Percentiles rank a stretch among this genome's conserved stretches.
phyloP scores from a whole-genome alignment of 2,113 vertebrate species.

The Cromileptes altivelis region DNA sequence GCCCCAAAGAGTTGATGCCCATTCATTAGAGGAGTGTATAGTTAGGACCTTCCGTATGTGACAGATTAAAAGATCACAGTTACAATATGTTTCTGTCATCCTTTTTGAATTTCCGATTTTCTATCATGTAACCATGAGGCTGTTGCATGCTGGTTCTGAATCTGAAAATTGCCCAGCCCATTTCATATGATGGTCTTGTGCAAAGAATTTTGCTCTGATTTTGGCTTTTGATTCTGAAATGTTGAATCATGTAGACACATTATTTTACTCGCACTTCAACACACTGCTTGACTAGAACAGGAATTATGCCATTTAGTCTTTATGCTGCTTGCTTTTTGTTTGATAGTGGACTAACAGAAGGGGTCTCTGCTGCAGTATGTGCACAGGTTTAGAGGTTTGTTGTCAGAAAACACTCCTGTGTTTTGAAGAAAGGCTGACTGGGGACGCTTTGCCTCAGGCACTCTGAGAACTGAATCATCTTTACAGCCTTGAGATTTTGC shows the following conservation, averaged over 20 bases:
- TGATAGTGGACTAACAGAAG: slow-evolving; percentile 2
- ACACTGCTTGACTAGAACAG: neutral
- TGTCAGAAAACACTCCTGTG: slow-evolving; percentile 33
- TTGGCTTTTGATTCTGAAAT: too few relatives aligned
- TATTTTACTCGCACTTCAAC: neutral
- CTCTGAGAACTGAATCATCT: slow-evolving; percentile 39
- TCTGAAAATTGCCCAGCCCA: slow-evolving; percentile 6
- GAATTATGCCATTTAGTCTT: neutral
- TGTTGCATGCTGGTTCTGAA: slow-evolving; percentile 10
- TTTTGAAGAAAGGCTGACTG: slow-evolving; percentile 37
- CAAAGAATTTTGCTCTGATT: neutral
- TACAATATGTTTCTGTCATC: slow-evolving; percentile 4
- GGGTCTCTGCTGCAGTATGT: slow-evolving; percentile 11
- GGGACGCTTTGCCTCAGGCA: slow-evolving; percentile 39
- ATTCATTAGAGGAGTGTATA: slow-evolving; percentile 12
- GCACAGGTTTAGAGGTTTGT: slow-evolving; percentile 26
- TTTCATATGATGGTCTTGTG: neutral
- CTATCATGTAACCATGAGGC: neutral
- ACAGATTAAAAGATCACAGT: slow-evolving; percentile 29
- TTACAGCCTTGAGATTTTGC: slow-evolving; percentile 44
- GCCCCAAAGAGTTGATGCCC: neutral
- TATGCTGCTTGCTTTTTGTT: slow-evolving; percentile 5
- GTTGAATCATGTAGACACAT: neutral
- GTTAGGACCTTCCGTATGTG: neutral
- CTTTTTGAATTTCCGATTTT: neutral